Base-by-base conservation (phyloP, 2,888 invertebrate species). In the Dexiosoma caninum region DNA sequence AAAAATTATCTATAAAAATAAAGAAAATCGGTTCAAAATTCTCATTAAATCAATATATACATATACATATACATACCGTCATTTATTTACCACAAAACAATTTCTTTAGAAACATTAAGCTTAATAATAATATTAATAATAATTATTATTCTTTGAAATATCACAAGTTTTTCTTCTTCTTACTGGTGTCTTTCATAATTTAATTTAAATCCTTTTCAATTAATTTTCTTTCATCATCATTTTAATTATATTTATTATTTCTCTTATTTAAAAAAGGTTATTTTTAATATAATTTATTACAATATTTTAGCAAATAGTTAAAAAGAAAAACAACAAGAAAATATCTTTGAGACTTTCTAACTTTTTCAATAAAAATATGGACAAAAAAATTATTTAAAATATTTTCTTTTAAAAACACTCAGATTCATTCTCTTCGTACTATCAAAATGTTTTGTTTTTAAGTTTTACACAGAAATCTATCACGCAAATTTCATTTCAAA, bases 201-300 rank as follows among this genome's bases (percentile, higher is more conserved):
- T 19, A 19, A 55, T 14, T 35, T 55, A n/a, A 35, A 16, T 21
- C 32, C 16, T 51, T 32, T 14, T 21, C 5, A 32, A 8, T 71
- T 71, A 19, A 55, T 40, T 59, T 27, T 19, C 12, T 46, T 57
- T 21, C 19, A 27, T 60, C 59, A 27, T 40, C 49, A 49, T 27
- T 30, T 4, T 37, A 27, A 23, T 40, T 46, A 37, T 46, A 2
- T 27, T 70, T 40, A 57, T 49, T 64, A 46, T 64, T 55, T 78
- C n/a, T 42, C 44, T 70, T 40, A 32, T 35, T 42, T 14, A 53
- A 57, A 46, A 27, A 40, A 59, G 16, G 10, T 64, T 49, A 59
- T 66, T 67, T 67, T 51, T 59, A 66, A 59, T 60, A 66, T 59
- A 72, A 64, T 77, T 72, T 64, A 64, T 69, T 75, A n/a, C n/a